phyloP scores from a whole-genome alignment of 2,797 vertebrate species.

The Sebastes nivosus region DNA sequence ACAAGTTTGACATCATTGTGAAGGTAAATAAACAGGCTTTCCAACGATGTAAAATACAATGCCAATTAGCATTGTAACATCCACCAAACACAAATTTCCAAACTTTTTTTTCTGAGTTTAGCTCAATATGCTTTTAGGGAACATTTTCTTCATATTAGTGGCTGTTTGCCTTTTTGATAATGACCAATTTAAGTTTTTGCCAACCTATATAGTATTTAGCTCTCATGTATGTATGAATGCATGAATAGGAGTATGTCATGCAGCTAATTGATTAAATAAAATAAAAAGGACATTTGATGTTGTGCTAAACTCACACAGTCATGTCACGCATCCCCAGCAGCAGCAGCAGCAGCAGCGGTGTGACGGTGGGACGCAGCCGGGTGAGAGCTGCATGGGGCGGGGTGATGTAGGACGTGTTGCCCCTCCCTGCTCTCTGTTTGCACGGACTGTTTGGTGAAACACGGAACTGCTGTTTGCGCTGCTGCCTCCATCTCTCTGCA shows the following conservation, averaged over 20 bases:
- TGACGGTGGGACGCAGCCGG: background rate
- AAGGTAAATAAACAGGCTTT: too few species aligned
- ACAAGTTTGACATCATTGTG: too few species aligned
- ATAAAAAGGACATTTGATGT: background rate
- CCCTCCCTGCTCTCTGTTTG: slow-evolving; percentile 16
- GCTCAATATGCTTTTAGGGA: background rate
- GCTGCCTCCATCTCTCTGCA: slow-evolving; percentile 41
- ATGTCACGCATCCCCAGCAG: background rate
- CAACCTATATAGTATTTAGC: background rate
- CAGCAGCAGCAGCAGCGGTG: background rate
- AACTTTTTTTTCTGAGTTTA: too few species aligned
- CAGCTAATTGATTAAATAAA: background rate
- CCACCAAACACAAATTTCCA: too few species aligned
- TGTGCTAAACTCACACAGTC: background rate
- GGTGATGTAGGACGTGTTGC: background rate
- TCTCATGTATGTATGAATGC: background rate
- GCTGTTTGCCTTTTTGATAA: background rate
- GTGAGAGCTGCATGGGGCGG: slow-evolving; percentile 12
- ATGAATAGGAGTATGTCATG: too few species aligned
- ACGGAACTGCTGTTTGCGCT: slow-evolving; percentile 65
- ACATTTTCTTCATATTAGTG: background rate
- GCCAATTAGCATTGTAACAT: too few species aligned
- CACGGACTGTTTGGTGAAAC: slow-evolving; percentile 37
- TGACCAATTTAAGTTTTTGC: background rate
- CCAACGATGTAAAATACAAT: too few species aligned